Base-by-base conservation (phyloP, 2,113 vertebrate species). In the Hypanus sabinus region DNA sequence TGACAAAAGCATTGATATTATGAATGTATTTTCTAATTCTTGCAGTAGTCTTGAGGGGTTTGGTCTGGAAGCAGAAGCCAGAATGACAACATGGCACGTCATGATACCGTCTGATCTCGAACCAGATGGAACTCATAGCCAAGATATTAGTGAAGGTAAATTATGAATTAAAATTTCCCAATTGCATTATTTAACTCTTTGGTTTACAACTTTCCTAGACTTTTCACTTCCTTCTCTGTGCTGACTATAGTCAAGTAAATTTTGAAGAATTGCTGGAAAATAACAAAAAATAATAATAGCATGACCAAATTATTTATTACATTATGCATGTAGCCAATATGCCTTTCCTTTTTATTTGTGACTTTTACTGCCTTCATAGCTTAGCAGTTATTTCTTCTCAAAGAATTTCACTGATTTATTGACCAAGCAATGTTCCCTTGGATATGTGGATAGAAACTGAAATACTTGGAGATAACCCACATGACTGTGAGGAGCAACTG, bases 81-180 rank as follows among this genome's bases (percentile, higher is more conserved):
- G 99, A 94, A 99, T 99, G 99, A 99, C 99, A 9, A 99, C 99
- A 36, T 99, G 99, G 99, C 99, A 99, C 93, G 97, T 99, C 68
- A 99, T 99, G 98, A 98, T 99, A 93, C 97, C 99, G 2, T 96
- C 98, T 1, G 99, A 99, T 95, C 98, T 98, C 24, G 98, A 99
- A 62, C 95, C 98, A 0, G 98, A 99, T 88, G 95, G 97, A 33
- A 95, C 96, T 12, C 98, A 98, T 96, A 98, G 95, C 96, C 98
- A 99, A 94, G 99, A 99, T 94, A 97, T 98, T 94, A 98, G 99
- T 27, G 99, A 99, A 97, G 99, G 99, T 99, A 95, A 95, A 76
- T n/a, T 14, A 38, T 24, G 27, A 94, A 79, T 79, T 79, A 76
- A 76, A 76, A 62, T 62, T 1, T 57, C 22, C 27, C 33, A 85